These are phyloP conservation scores for Drosophila paulistorum DNA, from an alignment of 1,140 invertebrate genomes.

Conservation along the genomic window DNA sequence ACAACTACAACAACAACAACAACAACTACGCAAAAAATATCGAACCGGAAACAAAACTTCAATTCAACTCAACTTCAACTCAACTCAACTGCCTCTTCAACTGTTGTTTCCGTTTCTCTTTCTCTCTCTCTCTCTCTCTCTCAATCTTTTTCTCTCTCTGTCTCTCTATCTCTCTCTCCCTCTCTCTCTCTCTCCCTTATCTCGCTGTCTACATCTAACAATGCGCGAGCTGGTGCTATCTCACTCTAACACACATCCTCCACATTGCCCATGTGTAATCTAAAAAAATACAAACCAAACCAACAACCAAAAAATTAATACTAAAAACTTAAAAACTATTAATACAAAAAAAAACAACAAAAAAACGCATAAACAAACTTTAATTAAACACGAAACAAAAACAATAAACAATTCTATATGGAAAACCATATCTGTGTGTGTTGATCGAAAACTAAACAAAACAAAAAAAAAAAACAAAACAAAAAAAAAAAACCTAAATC, in stretches of 20 bases:
- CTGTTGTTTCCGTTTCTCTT: slow-evolving; percentile 54
- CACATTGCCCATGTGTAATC: slow-evolving; percentile 20
- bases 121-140: slow-evolving; percentile 44
- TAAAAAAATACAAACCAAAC: slow-evolving; percentile 26
- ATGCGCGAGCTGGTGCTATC: slow-evolving; percentile 47
- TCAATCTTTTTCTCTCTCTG: slow-evolving; percentile 42
- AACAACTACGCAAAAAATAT: slow-evolving; percentile 57
- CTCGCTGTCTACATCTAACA: slow-evolving; percentile 6
- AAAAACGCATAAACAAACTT: slow-evolving; percentile 17
- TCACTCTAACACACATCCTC: slow-evolving; percentile 29
- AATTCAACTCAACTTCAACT: slow-evolving; percentile 48
- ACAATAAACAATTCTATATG: slow-evolving; percentile 19
- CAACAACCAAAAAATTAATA: slow-evolving; percentile 30
- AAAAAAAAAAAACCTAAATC: slow-evolving; percentile 20
- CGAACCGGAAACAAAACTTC: slow-evolving; percentile 17
- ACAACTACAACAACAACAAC: slow-evolving; percentile 61
- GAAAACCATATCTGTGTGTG: slow-evolving; percentile 11
- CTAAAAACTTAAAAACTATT: slow-evolving; percentile 30
- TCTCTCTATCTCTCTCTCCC: slow-evolving; percentile 15
- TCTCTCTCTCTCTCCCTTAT: slow-evolving; percentile 15
- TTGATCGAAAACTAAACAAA: slow-evolving; percentile 24
- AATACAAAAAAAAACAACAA: slow-evolving; percentile 27
- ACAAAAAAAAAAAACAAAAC: slow-evolving; percentile 7
- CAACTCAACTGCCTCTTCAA: slow-evolving; percentile 71
- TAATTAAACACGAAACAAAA: slow-evolving; percentile 21